phyloP scores from a whole-genome alignment of 2,797 vertebrate genomes.

The Alauda arvensis region DNA sequence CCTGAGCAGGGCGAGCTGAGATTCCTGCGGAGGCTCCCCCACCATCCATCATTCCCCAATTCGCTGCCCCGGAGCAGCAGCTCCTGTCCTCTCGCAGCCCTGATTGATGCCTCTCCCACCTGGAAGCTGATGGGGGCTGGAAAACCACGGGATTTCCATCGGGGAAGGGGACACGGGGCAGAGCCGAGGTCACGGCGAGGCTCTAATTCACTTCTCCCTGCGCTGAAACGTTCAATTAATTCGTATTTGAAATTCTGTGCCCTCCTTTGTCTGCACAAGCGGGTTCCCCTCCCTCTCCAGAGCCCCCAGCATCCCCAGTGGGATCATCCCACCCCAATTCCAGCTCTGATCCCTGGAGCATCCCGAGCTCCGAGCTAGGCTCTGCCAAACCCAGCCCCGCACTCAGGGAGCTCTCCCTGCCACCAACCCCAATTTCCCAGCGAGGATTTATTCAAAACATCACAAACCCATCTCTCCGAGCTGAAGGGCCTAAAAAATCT shows the following conservation, averaged over 20 bases:
- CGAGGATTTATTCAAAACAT: accelerated
- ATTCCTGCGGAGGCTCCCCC: background rate
- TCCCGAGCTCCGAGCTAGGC: background rate
- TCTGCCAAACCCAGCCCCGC: background rate
- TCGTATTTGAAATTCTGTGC: accelerated
- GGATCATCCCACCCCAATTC: background rate
- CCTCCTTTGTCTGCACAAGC: background rate
- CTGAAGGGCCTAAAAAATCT: background rate
- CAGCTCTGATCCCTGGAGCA: background rate
- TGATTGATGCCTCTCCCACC: slow-evolving; percentile 10
- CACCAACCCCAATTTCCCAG: accelerated
- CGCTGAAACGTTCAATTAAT: background rate
- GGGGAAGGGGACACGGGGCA: background rate
- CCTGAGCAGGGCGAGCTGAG: background rate
- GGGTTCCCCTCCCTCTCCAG: accelerated
- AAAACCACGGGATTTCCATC: background rate
- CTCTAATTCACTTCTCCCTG: accelerated
- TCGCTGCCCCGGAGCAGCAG: background rate
- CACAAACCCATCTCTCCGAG: background rate
- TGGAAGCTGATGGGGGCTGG: background rate
- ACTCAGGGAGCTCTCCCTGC: accelerated
- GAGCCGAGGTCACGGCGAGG: background rate
- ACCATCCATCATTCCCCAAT: background rate
- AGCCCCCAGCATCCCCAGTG: background rate
- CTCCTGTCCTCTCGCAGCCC: background rate